These are phyloP conservation scores for Argentina silus DNA, from an alignment of 2,797 vertebrate genomes.

Conservation along the genomic window DNA sequence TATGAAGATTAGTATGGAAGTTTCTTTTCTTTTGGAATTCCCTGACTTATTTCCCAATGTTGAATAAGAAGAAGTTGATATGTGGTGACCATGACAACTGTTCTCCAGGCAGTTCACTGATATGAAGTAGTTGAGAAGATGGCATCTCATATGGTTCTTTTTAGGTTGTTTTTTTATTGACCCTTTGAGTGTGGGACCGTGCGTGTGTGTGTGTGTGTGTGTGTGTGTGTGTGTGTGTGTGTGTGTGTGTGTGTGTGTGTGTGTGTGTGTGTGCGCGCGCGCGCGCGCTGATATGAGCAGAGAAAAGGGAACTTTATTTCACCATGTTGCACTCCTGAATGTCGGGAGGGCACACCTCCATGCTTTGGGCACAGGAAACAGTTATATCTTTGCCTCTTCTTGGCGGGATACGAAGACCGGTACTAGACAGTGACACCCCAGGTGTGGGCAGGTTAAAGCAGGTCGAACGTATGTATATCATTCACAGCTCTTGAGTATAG, in stretches of 20 bases:
- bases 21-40: slow-evolving; percentile 12
- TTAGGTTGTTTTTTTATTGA: slow-evolving; percentile 42
- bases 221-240: slow-evolving; percentile 25
- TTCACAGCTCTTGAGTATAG: slow-evolving; percentile 58
- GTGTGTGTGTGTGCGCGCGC: slow-evolving; percentile 29
- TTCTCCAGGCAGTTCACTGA: slow-evolving; percentile 18
- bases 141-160: background rate
- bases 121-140: slow-evolving; percentile 18
- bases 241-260: slow-evolving; percentile 23
- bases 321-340: slow-evolving; percentile 63
- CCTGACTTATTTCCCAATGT: slow-evolving; percentile 12
- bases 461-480: slow-evolving; percentile 54
- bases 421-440: slow-evolving; percentile 27
- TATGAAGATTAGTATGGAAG: slow-evolving; percentile 14
- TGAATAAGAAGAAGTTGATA: slow-evolving; percentile 13
- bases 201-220: slow-evolving; percentile 25
- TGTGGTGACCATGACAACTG: slow-evolving; percentile 12
- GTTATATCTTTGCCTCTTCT: slow-evolving; percentile 35
- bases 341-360: slow-evolving; percentile 56
- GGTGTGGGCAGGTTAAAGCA: slow-evolving; percentile 28
- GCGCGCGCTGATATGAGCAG: slow-evolving; percentile 22
- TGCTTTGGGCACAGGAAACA: slow-evolving; percentile 56
- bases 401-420: slow-evolving; percentile 18
- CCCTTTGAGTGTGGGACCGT: slow-evolving; percentile 28
- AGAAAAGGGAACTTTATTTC: slow-evolving; percentile 57